Evolutionary conservation across 2,113 vertebrate species (phyloP).

Genomic region (Laticauda laticaudata): DNA sequence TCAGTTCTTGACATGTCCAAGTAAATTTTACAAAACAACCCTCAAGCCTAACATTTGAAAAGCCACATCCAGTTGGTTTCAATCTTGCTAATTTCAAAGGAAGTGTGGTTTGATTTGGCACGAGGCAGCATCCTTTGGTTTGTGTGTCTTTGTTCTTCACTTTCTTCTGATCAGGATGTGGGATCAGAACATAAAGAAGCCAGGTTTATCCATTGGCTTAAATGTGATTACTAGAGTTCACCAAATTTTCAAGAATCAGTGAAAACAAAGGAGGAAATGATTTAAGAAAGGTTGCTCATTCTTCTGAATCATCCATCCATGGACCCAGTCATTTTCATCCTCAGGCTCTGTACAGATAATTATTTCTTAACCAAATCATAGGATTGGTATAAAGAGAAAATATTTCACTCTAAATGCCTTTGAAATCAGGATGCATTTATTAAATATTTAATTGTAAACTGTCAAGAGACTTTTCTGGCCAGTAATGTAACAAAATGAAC

Average conservation of each 20-base stretch:
- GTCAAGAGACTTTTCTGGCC: not conserved
- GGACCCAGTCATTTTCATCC: not conserved
- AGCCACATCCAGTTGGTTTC: not conserved
- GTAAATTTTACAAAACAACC: not conserved
- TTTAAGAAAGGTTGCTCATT: not conserved
- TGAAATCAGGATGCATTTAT: not conserved
- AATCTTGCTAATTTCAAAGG: not conserved
- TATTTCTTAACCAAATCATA: not conserved
- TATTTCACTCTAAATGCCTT: not conserved
- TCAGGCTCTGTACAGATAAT: not conserved
- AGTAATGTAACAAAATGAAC: not conserved
- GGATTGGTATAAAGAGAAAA: not conserved
- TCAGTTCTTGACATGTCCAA: not conserved
- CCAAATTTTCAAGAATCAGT: not conserved
- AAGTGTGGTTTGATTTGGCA: not conserved
- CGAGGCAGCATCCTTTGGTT: not conserved
- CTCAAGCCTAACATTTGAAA: not conserved
- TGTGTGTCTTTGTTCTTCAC: not conserved
- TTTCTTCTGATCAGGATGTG: conserved; percentile 20
- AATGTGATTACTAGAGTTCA: not conserved
- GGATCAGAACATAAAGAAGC: not conserved
- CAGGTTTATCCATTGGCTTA: conserved; percentile 9
- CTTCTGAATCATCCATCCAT: not conserved
- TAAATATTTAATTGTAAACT: not conserved
- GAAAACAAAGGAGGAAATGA: not conserved